Conservation (phyloP, 2,888 invertebrate genomes). For the Synanthedon formicaeformis region DNA sequence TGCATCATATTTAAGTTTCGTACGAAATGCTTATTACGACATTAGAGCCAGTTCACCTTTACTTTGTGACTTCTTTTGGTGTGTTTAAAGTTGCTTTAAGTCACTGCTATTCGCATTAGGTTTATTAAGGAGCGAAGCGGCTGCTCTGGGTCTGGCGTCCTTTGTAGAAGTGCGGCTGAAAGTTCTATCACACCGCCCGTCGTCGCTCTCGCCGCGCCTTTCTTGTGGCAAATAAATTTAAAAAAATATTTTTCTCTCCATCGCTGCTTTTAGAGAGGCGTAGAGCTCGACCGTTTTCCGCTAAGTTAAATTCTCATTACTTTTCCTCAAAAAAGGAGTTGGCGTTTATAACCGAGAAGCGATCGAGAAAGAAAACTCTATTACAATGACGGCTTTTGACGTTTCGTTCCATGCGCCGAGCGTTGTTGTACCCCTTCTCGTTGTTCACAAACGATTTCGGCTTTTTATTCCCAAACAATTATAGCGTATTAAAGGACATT, state of each 20-base stretch:
- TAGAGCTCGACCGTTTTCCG: conserved; percentile 48
- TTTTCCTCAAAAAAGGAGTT: conserved; percentile 58
- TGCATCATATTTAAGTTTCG: no score
- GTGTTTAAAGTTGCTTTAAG: not conserved
- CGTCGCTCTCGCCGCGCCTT: conserved; percentile 8
- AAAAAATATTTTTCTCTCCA: conserved; percentile 51
- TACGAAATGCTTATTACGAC: no score
- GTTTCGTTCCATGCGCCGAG: conserved; percentile 26
- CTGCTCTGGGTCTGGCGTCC: conserved; percentile 25
- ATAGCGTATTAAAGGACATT: conserved; percentile 42
- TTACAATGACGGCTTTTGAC: conserved; percentile 58
- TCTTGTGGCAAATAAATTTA: conserved; percentile 32
- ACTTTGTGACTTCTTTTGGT: not conserved
- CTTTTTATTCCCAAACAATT: conserved; percentile 54
- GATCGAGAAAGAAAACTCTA: conserved; percentile 53
- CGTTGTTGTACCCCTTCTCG: conserved; percentile 29
- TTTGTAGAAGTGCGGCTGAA: conserved; percentile 37
- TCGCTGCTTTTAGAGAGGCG: conserved; percentile 31
- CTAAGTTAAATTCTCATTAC: conserved; percentile 66
- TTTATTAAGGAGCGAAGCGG: conserved; percentile 11
- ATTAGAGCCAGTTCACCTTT: not conserved
- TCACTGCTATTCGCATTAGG: not conserved
- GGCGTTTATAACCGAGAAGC: conserved; percentile 51
- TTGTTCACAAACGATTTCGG: conserved; percentile 7
- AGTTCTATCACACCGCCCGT: conserved; percentile 31